Base-by-base conservation (phyloP, 1,140 invertebrate species). In the Drosophila santomea region DNA sequence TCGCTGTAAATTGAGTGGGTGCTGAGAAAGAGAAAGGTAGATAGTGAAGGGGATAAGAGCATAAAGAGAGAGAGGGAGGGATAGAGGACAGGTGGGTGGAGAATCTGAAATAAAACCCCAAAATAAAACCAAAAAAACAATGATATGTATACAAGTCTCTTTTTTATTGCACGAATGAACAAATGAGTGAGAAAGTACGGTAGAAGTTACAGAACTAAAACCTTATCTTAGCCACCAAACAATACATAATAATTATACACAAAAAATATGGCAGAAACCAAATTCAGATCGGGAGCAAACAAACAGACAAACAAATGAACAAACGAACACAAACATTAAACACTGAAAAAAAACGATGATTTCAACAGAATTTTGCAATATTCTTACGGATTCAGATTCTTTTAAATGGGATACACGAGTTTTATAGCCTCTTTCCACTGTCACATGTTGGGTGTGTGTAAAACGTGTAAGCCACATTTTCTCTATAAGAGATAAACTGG, bases 81-180 rank as follows among this genome's bases (percentile, higher is more conserved):
- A 8, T 6, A 5, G 5, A 28, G 3, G 15, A 50, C 28, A 35
- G 28, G n/a, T 15, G 32, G n/a, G 10, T 38, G 14, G 5, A 41
- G 55, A 41, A 48, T 64, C 51, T 45, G 62, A 8, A n/a, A 36
- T 23, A 15, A 12, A 48, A 35, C 39, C 38, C 44, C 45, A 57
- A 76, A 78, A 62, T 50, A 60, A 74, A 63, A 86, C 57, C 44
- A 67, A 57, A 68, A 23, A 78, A 86, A 86, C 69, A 81, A 79
- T 82, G 75, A 88, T 86, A 86, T 86, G 83, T 82, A 82, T 86
- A 77, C 64, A 77, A 77, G 56, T 67, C 66, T 88, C 66, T 60
- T 62, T 82, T 75, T 81, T 82, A 86, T 88, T 88, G 74, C 66
- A 68, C 83, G 71, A 75, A 74, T 62, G 35, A 73, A 67, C 45